Base-by-base conservation (phyloP, 2,113 vertebrate genomes). In the Rhinogobius similis region DNA sequence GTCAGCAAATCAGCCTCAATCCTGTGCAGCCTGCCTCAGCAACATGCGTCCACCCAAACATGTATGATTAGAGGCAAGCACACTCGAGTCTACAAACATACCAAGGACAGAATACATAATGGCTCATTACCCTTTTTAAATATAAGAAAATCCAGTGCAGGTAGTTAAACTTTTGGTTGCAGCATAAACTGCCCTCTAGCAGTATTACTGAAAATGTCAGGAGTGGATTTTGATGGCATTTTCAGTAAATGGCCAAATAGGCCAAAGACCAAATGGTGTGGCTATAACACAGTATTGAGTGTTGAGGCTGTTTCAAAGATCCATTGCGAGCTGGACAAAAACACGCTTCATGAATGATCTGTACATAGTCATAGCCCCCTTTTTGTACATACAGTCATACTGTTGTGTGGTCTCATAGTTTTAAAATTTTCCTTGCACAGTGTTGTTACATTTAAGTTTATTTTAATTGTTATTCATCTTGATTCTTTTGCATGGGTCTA, bases 1-100 rank as follows among this genome's bases (percentile, higher is more conserved):
- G 86, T 85, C 86, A 84, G 81, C 82, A 79, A 81, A 89, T 82
- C 65, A 50, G 67, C 75, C 65, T 21, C 56, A 86, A 79, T 77
- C 76, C 55, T 32, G 11, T 78, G 78, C 64, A 27, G 77, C 76
- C 64, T 61, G 73, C 65, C 67, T 87, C 85, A 84, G 86, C 73
- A 84, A 70, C 72, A 76, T 72, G 81, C 75, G 1, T 9, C 71
- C 75, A 81, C 73, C 81, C 82, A 88, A 91, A 89, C 84, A 67
- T 71, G 70, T 83, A 61, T 1, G 48, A 79, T 68, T 64, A 56
- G 41, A 18, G n/a, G 65, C 20, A 13, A 9, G 27, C 8, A 5
- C 23, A 53, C 26, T 12, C 58, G 66, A 44, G 26, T 52, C 52
- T 4, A 20, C 1, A 4, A 36, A 26, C 43, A 69, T 39, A 0